These are phyloP conservation scores for Solea senegalensis DNA, from an alignment of 2,113 vertebrate genomes.

Conservation along the genomic window DNA sequence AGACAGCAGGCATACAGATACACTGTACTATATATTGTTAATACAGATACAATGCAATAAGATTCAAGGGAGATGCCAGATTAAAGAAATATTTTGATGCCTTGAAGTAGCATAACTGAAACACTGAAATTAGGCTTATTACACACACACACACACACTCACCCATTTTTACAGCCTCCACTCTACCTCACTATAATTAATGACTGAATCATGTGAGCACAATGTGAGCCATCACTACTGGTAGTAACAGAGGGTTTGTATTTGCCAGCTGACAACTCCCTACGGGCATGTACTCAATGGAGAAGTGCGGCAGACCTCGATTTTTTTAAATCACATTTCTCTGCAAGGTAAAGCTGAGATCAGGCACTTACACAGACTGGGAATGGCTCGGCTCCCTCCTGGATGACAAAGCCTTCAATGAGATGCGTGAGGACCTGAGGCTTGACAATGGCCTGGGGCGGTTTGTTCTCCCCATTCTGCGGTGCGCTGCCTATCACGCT, in stretches of 20 bases:
- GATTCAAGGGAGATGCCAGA: conserved; percentile 11
- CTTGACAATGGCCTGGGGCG: conserved; percentile 96
- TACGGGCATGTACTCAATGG: conserved; percentile 36
- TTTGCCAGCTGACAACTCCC: conserved; percentile 59
- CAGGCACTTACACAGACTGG: conserved; percentile 84
- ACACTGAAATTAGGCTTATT: conserved; percentile 9
- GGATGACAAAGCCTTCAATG: conserved; percentile 99
- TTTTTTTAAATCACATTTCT: conserved; percentile 52
- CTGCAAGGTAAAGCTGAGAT: neutral
- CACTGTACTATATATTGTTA: neutral
- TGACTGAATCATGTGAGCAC: conserved; percentile 41
- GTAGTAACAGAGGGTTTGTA: conserved; percentile 40
- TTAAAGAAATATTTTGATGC: conserved; percentile 11
- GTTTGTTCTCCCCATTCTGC: conserved; percentile 94
- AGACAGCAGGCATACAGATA: neutral
- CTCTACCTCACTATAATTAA: conserved; percentile 44
- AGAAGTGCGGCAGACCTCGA: conserved; percentile 4
- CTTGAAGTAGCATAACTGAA: neutral
- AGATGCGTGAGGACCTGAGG: conserved; percentile 97
- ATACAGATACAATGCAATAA: neutral
- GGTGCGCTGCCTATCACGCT: conserved; percentile 86
- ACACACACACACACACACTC: neutral
- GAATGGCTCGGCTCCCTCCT: conserved; percentile 96
- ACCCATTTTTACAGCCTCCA: conserved; percentile 28
- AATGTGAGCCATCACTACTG: conserved; percentile 42